Base-by-base conservation (phyloP, 1,140 invertebrate species). In the Calliphora vicina region DNA sequence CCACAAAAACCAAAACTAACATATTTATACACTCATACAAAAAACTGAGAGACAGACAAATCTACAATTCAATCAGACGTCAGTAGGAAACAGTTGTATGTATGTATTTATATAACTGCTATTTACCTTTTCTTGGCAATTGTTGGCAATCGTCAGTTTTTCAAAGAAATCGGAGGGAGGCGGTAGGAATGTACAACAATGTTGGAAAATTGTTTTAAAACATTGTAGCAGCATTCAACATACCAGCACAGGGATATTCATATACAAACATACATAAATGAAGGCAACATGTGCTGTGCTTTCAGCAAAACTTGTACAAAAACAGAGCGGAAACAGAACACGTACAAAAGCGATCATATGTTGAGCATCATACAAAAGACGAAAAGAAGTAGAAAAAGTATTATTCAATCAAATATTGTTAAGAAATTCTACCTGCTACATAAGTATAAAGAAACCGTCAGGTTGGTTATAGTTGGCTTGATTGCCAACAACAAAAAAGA, bases 1-100 rank as follows among this genome's bases (percentile, higher is more conserved):
- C 88, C 88, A 86, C 88, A 89, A 86, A 87, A 86, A 73, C 86
- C 87, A 87, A 89, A 67, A 67, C 61, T 67, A 67, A 20, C 17
- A 67, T 67, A 67, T 67, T 67, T 67, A 67, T 67, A 25, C 43
- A 78, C 73, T 26, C 61, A 57, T 17, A 15, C 45, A 57, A n/a
- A n/a, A n/a, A 15, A 57, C 50, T 57, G 8, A 20, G 2, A 29
- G 29, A 29, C 35, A 35, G 35, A 67, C 20, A 67, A 23, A 45
- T 80, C n/a, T 82, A 25, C 81, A 73, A 43, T 82, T 71, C 81
- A 82, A 73, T 73, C 81, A 42, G 61, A 82, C 20, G 61, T 67
- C 61, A 67, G 61, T 23, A 50, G 42, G 71, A 42, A 42, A 82
- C 72, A 82, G n/a, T 35, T 61, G 26, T 72, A 82, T 23, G 67